phyloP scores from a whole-genome alignment of 1,140 invertebrate species.

The Alviniconcha marisindica region DNA sequence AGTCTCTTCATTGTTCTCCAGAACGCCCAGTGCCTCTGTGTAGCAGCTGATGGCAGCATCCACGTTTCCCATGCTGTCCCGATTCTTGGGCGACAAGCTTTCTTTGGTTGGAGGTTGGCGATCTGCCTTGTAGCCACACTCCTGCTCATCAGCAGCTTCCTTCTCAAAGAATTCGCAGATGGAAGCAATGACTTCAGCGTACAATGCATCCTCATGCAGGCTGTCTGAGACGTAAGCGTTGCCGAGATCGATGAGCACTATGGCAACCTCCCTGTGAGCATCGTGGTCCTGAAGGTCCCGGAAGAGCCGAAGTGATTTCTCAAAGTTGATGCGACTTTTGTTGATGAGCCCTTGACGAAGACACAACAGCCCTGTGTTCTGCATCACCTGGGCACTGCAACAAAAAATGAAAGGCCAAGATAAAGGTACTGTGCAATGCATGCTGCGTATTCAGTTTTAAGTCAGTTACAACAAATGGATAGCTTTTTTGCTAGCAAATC shows the following conservation, averaged over 20 bases:
- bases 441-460: too few relatives aligned
- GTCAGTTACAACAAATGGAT: too few relatives aligned
- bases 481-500: too few relatives aligned
- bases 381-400: slow-evolving; percentile 63
- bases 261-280: slow-evolving; percentile 67
- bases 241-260: slow-evolving; percentile 69
- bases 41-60: slow-evolving; percentile 69
- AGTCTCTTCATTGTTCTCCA: slow-evolving; percentile 62
- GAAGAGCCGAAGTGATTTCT: slow-evolving; percentile 67
- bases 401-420: neutral
- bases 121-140: slow-evolving; percentile 35
- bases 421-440: too few relatives aligned
- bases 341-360: slow-evolving; percentile 65
- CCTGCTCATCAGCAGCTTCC: slow-evolving; percentile 63
- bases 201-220: slow-evolving; percentile 67
- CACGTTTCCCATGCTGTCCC: slow-evolving; percentile 31
- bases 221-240: slow-evolving; percentile 69
- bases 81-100: neutral
- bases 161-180: slow-evolving; percentile 71
- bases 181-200: slow-evolving; percentile 65
- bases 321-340: slow-evolving; percentile 65
- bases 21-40: slow-evolving; percentile 63
- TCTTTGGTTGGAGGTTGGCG: slow-evolving; percentile 16
- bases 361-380: slow-evolving; percentile 69
- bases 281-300: slow-evolving; percentile 67